phyloP scores from a whole-genome alignment of 2,113 vertebrate genomes.

The Felis catus region F.catus_Fca126_mat1.0 CM031413.1:133896001-133896500 shows the following conservation, averaged over 20 bases:
- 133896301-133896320: background rate
- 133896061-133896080: background rate
- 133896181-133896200: background rate
- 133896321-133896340: background rate
- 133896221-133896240: background rate
- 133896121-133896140: background rate
- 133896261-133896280: background rate
- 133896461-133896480: background rate
- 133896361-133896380: background rate
- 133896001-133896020: slow-evolving; percentile 34
- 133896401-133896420: background rate
- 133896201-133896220: background rate
- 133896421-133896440: background rate
- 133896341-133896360: background rate
- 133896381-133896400: background rate
- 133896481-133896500: too few relatives aligned
- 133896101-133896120: background rate
- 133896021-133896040: background rate
- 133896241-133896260: background rate
- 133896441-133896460: background rate
- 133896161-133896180: background rate
- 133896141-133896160: background rate
- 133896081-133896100: background rate
- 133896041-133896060: background rate
- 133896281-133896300: background rate